Percentiles rank a stretch among this genome's conserved stretches.
phyloP scores from a whole-genome alignment of 2,888 invertebrate species.

The Miltochrista miniata region DNA sequence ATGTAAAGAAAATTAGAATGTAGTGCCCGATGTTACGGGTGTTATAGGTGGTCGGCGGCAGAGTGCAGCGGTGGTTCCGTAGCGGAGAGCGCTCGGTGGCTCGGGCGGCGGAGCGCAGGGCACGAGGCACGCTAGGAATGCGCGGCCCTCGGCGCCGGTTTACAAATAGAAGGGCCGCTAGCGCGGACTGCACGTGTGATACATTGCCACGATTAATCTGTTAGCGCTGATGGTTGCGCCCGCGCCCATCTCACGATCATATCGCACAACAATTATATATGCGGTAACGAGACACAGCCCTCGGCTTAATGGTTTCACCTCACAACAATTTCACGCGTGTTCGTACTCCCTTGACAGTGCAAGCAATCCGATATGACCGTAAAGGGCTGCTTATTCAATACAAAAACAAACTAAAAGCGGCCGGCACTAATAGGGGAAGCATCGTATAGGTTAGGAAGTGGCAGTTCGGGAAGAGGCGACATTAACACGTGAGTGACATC shows the following conservation, averaged over 20 bases:
- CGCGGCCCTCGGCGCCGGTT: conserved; percentile 80
- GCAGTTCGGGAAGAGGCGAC: conserved; percentile 43
- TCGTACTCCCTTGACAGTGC: conserved; percentile 17
- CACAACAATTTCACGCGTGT: conserved; percentile 29
- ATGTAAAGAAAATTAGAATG: conserved; percentile 41
- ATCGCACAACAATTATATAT: conserved; percentile 47
- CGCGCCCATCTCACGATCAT: conserved; percentile 49
- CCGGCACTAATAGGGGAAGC: conserved; percentile 4
- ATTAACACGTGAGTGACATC: conserved; percentile 68
- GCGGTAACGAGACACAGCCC: conserved; percentile 32
- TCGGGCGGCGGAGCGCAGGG: conserved; percentile 61
- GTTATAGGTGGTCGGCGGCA: conserved; percentile 48
- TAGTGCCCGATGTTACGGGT: conserved; percentile 46
- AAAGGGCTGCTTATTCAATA: not conserved
- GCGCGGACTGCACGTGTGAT: conserved; percentile 78
- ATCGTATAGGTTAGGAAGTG: conserved; percentile 25
- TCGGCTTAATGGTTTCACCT: conserved; percentile 20
- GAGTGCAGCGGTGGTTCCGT: conserved; percentile 44
- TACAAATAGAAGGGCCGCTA: conserved; percentile 82
- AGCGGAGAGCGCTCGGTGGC: conserved; percentile 42
- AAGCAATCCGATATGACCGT: not conserved
- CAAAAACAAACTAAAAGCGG: conserved; percentile 10
- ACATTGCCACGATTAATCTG: conserved; percentile 77
- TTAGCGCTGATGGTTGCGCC: conserved; percentile 69
- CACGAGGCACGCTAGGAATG: conserved; percentile 78